phyloP scores from a whole-genome alignment of 2,888 invertebrate species.

The Taenaris catops region DNA sequence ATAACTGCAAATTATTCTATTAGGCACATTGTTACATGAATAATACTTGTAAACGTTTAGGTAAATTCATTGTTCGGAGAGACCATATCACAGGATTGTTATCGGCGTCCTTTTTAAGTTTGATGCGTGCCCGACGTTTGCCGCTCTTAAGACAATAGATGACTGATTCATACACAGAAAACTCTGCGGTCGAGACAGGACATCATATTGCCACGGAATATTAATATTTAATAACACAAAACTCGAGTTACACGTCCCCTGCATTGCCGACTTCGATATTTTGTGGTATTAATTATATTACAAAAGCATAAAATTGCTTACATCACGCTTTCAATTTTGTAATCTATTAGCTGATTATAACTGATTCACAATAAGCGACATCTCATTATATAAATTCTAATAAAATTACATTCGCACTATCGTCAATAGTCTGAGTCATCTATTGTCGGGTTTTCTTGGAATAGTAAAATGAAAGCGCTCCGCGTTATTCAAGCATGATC shows the following conservation, averaged over 20 bases:
- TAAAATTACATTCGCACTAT: constrained; percentile 47
- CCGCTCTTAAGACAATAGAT: constrained; percentile 48
- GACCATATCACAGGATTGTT: constrained; percentile 18
- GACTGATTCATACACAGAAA: constrained; percentile 45
- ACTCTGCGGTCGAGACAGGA: constrained; percentile 28
- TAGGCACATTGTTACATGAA: too few species aligned
- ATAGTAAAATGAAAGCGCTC: constrained; percentile 67
- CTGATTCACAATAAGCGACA: constrained; percentile 43
- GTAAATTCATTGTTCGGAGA: constrained; percentile 14
- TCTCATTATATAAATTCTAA: constrained; percentile 59
- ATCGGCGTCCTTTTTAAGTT: constrained; percentile 22
- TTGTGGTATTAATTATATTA: constrained; percentile 20
- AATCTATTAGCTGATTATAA: constrained; percentile 61
- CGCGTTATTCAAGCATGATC: constrained; percentile 65
- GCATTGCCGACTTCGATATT: constrained; percentile 12
- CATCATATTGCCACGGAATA: constrained; percentile 15
- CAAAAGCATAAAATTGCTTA: constrained; percentile 20
- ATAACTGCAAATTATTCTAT: too few species aligned
- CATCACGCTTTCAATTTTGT: constrained; percentile 30
- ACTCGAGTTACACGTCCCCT: constrained; percentile 8
- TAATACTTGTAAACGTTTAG: constrained; percentile 1
- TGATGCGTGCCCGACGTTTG: constrained; percentile 24
- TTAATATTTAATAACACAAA: constrained; percentile 16
- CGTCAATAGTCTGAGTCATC: constrained; percentile 68
- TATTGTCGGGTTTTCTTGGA: constrained; percentile 74